Percentiles rank a stretch among this genome's conserved stretches.
phyloP scores from a whole-genome alignment of 2,113 vertebrate species.

The Clupea harengus region DNA sequence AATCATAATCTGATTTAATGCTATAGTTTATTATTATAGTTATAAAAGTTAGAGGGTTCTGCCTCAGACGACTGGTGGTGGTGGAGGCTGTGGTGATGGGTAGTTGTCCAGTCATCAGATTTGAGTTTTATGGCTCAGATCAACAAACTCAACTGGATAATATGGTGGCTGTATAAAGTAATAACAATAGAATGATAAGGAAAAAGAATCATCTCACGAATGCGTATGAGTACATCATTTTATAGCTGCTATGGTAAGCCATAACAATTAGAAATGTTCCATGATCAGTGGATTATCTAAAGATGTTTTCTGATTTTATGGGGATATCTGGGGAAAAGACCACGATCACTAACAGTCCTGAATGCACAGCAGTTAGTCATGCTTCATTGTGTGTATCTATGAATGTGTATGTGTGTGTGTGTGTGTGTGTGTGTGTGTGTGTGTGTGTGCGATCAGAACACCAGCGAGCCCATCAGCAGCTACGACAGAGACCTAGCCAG shows the following conservation, averaged over 20 bases:
- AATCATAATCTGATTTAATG: not conserved
- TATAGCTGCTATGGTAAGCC: not conserved
- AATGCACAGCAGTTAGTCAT: not conserved
- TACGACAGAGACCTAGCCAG: not conserved
- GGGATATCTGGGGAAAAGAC: not conserved
- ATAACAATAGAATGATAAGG: not conserved
- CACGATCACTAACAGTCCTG: not conserved
- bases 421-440: slow-evolving; percentile 14
- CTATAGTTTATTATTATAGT: not conserved
- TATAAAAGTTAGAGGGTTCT: not conserved
- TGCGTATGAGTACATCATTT: not conserved
- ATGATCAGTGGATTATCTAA: not conserved
- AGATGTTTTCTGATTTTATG: too few species aligned
- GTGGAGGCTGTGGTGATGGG: too few species aligned
- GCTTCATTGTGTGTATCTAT: not conserved
- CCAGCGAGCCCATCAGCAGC: not conserved
- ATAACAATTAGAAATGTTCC: not conserved
- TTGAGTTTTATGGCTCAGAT: not conserved
- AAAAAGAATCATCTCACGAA: not conserved
- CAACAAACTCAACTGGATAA: not conserved
- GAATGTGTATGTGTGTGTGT: slow-evolving; percentile 3
- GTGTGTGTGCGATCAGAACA: slow-evolving; percentile 26
- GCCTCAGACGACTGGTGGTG: not conserved
- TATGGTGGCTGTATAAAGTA: not conserved
- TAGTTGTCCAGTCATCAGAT: not conserved